phyloP scores from a whole-genome alignment of 2,888 invertebrate species.

The Leucophora obtusa region DNA sequence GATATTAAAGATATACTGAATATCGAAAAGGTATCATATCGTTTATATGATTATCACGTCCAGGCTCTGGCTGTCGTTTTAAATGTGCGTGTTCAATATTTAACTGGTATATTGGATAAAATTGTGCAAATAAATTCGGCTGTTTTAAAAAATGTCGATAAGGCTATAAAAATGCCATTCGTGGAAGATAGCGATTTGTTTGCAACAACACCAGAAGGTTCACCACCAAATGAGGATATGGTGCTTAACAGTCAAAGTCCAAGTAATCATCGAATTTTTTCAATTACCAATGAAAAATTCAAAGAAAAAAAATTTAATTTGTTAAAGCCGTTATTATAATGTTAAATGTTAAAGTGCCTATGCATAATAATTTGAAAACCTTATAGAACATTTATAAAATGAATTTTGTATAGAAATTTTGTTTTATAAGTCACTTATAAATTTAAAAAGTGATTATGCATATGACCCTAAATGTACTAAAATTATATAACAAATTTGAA shows the following conservation, averaged over 20 bases:
- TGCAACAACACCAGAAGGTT: conserved; percentile 1
- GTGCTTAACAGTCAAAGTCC: conserved; percentile 37
- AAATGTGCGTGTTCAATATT: conserved; percentile 66
- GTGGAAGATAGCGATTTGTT: conserved; percentile 49
- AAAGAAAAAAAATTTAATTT: neutral
- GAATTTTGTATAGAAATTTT: too few species aligned
- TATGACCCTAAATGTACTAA: too few species aligned
- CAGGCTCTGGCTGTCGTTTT: conserved; percentile 70
- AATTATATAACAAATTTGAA: too few species aligned
- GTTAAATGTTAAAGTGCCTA: too few species aligned
- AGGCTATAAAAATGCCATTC: conserved; percentile 49
- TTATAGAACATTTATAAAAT: too few species aligned
- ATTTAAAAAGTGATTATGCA: too few species aligned
- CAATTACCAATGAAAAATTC: neutral
- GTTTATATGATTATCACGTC: conserved; percentile 69
- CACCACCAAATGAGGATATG: neutral
- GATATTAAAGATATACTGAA: conserved; percentile 68
- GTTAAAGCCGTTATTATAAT: too few species aligned
- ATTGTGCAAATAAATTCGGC: conserved; percentile 65
- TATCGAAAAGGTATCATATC: conserved; percentile 67
- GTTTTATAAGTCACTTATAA: too few species aligned
- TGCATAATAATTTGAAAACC: too few species aligned
- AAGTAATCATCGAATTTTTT: neutral
- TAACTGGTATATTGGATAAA: conserved; percentile 66
- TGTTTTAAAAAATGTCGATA: conserved; percentile 57